phyloP scores from a whole-genome alignment of 1,140 invertebrate species.

The Vanessa tameamea region DNA sequence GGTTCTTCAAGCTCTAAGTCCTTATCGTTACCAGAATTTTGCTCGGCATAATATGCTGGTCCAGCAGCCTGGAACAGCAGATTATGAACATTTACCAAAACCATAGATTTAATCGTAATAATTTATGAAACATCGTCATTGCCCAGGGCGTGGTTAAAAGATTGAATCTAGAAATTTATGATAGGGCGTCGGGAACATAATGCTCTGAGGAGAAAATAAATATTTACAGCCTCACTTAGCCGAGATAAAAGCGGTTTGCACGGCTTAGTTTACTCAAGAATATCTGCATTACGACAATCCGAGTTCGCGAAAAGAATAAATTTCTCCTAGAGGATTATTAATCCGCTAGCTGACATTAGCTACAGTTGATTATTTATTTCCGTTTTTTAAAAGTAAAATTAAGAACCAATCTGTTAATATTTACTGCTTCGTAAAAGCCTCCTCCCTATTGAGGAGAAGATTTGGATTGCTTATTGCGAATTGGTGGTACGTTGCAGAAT shows the following conservation, averaged over 20 bases:
- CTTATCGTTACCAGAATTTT: too few species aligned
- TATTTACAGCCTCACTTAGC: constrained; percentile 29
- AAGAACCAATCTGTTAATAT: too few species aligned
- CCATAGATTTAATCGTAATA: neutral
- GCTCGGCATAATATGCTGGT: too few species aligned
- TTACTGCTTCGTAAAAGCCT: too few species aligned
- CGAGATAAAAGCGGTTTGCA: constrained; percentile 26
- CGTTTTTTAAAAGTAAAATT: too few species aligned
- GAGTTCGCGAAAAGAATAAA: neutral
- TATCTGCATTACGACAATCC: constrained; percentile 22
- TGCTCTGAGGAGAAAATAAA: constrained; percentile 29
- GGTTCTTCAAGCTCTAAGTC: too few species aligned
- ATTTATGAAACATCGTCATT: constrained; percentile 1
- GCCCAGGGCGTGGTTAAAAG: constrained; percentile 12
- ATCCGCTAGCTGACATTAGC: neutral
- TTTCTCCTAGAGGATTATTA: neutral
- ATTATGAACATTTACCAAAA: neutral
- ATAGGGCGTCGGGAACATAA: constrained; percentile 24
- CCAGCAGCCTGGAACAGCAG: too few species aligned
- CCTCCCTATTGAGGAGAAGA: too few species aligned
- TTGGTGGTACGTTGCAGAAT: too few species aligned
- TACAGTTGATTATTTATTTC: neutral
- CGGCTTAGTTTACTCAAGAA: constrained; percentile 21
- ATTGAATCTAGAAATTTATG: constrained; percentile 30
- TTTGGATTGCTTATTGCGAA: too few species aligned